These are phyloP conservation scores for Epizoanthus rinbou DNA, from an alignment of 92 coral and sea anemone species.

Conservation along the genomic window DNA sequence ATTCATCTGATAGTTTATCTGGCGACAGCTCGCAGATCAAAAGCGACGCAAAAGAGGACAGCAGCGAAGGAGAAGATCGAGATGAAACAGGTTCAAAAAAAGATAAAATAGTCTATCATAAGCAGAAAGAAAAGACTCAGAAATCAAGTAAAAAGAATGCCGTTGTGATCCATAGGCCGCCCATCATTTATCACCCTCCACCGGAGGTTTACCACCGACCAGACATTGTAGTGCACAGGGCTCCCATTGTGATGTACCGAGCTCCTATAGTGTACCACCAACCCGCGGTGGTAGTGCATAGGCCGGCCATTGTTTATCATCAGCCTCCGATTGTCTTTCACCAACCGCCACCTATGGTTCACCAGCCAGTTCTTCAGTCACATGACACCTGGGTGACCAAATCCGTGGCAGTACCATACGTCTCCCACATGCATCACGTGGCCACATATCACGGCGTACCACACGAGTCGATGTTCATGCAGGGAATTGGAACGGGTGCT, in stretches of 20 bases:
- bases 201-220: constrained; percentile 99
- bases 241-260: constrained; percentile 95
- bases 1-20: constrained; percentile 36
- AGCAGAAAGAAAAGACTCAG: constrained; percentile 61
- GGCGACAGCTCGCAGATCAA: not conserved
- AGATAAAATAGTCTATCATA: constrained; percentile 36
- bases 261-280: constrained; percentile 97
- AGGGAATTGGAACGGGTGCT: constrained; percentile 76
- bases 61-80: constrained; percentile 60
- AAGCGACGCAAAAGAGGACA: constrained; percentile 13
- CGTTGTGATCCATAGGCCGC: constrained; percentile 95
- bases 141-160: constrained; percentile 88
- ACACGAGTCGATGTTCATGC: constrained; percentile 78
- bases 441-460: constrained; percentile 91
- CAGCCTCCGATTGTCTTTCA: constrained; percentile 96
- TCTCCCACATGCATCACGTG: constrained; percentile 67
- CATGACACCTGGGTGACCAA: constrained; percentile 91
- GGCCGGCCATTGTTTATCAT: constrained; percentile 99
- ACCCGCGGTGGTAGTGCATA: constrained; percentile 98
- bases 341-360: constrained; percentile 97
- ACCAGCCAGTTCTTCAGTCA: constrained; percentile 86
- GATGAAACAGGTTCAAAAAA: constrained; percentile 58
- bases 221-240: constrained; percentile 95
- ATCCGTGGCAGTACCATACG: constrained; percentile 73
- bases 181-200: constrained; percentile 96